These are phyloP conservation scores for Gonatopus flavifemur DNA, from an alignment of 1,140 invertebrate species.

Conservation along the genomic window DNA sequence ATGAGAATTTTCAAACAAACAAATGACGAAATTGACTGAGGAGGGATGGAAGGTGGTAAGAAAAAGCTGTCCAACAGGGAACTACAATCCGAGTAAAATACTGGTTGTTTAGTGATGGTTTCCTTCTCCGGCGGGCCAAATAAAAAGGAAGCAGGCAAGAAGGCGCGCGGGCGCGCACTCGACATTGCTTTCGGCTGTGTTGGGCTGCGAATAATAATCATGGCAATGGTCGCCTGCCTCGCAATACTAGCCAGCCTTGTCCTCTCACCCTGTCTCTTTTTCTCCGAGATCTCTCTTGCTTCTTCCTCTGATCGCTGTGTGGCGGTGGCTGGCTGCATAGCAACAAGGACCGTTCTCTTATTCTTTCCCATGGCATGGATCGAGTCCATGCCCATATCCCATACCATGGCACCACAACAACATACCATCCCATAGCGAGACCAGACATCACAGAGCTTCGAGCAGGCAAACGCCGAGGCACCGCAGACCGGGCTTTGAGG, in stretches of 20 bases:
- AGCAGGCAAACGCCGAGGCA: too few species aligned
- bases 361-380: slow-evolving; percentile 18
- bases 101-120: too few species aligned
- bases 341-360: slow-evolving; percentile 38
- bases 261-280: slow-evolving; percentile 7
- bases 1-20: too few species aligned
- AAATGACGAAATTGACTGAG: too few species aligned
- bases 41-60: slow-evolving; percentile 4
- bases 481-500: too few species aligned
- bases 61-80: slow-evolving; percentile 16
- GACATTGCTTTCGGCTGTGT: too few species aligned
- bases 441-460: too few species aligned
- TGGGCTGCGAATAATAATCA: slow-evolving; percentile 36
- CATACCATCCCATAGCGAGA: too few species aligned
- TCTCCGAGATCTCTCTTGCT: slow-evolving; percentile 5
- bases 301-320: slow-evolving; percentile 11
- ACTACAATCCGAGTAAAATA: slow-evolving; percentile 8
- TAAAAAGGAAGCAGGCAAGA: neutral
- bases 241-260: slow-evolving; percentile 7
- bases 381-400: too few species aligned
- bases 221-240: slow-evolving; percentile 23
- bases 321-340: slow-evolving; percentile 35
- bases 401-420: too few species aligned
- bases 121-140: slow-evolving; percentile 20
- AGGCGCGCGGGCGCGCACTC: slow-evolving; percentile 20